phyloP scores from a whole-genome alignment of 2,113 vertebrate species.

The Anhinga rufa region DNA sequence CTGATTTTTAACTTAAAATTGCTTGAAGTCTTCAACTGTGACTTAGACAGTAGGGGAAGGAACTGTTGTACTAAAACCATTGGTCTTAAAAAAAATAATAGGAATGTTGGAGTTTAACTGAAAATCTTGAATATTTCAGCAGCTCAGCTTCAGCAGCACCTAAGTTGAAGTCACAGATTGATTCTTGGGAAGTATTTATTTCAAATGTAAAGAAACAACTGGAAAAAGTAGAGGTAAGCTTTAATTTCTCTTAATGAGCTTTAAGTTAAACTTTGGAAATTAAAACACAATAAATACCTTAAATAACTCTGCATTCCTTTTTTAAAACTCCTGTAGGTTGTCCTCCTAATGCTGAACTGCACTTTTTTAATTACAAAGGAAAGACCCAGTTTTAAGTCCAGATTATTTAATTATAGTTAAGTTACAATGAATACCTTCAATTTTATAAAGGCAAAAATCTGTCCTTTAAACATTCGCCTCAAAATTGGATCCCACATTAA shows the following conservation, averaged over 20 bases:
- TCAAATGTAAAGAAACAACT: constrained; percentile 52
- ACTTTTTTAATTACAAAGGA: not conserved
- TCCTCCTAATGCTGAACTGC: not conserved
- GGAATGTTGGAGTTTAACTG: not conserved
- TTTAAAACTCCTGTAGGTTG: not conserved
- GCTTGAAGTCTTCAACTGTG: not conserved
- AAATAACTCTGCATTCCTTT: not conserved
- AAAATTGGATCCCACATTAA: not conserved
- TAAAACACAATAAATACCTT: not conserved
- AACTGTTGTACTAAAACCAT: not conserved
- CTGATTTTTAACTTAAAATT: not conserved
- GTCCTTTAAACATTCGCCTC: not conserved
- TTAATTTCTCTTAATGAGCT: not conserved
- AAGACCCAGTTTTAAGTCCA: not conserved
- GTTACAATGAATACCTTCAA: not conserved
- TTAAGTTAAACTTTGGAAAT: not conserved
- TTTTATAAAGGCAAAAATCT: not conserved
- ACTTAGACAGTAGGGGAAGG: not conserved
- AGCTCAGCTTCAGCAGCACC: not conserved
- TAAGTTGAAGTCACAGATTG: constrained; percentile 18
- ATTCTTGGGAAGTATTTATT: constrained; percentile 62
- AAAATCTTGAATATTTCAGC: constrained; percentile 19
- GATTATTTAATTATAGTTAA: not conserved
- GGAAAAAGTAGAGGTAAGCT: constrained; percentile 60
- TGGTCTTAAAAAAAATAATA: not conserved